Percentiles rank a stretch among this genome's conserved stretches.
These are phyloP conservation scores for Tenthredo scrophulariae DNA, from an alignment of 2,888 invertebrate species.

Conservation along the genomic window DNA sequence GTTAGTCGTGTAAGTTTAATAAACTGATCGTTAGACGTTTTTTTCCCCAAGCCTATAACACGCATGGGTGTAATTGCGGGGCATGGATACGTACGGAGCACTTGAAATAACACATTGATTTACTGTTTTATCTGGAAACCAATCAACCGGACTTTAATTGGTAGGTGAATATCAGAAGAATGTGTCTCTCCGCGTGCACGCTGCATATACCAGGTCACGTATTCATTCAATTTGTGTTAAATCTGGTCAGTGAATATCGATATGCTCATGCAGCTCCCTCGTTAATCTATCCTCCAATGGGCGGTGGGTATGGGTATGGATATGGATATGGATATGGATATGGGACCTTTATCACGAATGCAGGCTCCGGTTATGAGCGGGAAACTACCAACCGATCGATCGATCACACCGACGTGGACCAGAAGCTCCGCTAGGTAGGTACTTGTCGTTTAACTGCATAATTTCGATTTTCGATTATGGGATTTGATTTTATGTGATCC, in stretches of 20 bases:
- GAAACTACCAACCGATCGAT: conserved; percentile 11
- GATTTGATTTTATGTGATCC: background rate
- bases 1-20: background rate
- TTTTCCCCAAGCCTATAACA: background rate
- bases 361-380: background rate
- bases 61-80: background rate
- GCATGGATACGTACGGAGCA: background rate
- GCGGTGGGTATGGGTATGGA: background rate
- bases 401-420: background rate
- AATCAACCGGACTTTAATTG: background rate
- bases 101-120: background rate
- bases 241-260: conserved; percentile 37
- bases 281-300: conserved; percentile 17
- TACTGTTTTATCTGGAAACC: background rate
- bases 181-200: background rate
- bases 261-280: background rate
- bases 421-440: background rate
- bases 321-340: background rate
- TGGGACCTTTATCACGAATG: background rate
- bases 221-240: conserved; percentile 36
- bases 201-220: conserved; percentile 18
- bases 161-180: background rate
- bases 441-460: conserved; percentile 12
- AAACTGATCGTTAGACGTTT: background rate
- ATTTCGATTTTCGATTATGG: conserved; percentile 1